Evolutionary conservation across 1,140 invertebrate genomes (phyloP), one percentile per base, ranked within the genome.

Genomic region (Belonocnema kinseyi): DNA sequence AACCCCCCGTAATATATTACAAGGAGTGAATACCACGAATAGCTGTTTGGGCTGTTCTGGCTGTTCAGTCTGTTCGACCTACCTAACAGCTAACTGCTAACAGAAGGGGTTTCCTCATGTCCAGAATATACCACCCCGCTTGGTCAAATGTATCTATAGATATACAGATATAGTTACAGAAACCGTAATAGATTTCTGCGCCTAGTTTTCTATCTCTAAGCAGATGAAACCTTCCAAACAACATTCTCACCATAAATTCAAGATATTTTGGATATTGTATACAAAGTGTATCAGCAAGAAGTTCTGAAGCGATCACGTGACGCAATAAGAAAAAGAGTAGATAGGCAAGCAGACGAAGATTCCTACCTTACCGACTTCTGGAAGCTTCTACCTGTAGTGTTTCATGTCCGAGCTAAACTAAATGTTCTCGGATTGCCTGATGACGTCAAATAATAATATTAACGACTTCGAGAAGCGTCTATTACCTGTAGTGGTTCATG

Each of bases 161-260:
- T 33, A 33, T 33, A 5, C 4, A 33, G 26, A 33, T 33, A 33
- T 33, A 33, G 26, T 0, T 33, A 33, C 0, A 80, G 83, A 83
- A 86, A 86, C 77, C 74, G 82, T 85, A 85, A 86, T 85, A 78
- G 83, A 83, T 84, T 81, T 83, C 79, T 78, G 76, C 77, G 79
- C 80, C 40, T 46, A 46, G 26, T 77, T 72, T n/a, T 76, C 79
- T 80, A 81, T 77, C 66, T 76, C 79, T 80, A 80, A 82, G 77
- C 80, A 81, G 80, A 56, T 19, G 10, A 56, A 56, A 56, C 8
- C 54, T 46, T 46, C 10, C 78, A 74, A 78, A 78, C 71, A 72
- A 79, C 76, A 73, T 77, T 72, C 73, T 61, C 66, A 82, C 78
- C 81, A 80, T 61, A 74, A 77, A 77, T 51, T 77, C 78, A 8